A percentile compares a stretch with the other conserved stretches of the same genome.
phyloP scores from a whole-genome alignment of 2,797 vertebrate species.

The Silurus aristotelis region DNA sequence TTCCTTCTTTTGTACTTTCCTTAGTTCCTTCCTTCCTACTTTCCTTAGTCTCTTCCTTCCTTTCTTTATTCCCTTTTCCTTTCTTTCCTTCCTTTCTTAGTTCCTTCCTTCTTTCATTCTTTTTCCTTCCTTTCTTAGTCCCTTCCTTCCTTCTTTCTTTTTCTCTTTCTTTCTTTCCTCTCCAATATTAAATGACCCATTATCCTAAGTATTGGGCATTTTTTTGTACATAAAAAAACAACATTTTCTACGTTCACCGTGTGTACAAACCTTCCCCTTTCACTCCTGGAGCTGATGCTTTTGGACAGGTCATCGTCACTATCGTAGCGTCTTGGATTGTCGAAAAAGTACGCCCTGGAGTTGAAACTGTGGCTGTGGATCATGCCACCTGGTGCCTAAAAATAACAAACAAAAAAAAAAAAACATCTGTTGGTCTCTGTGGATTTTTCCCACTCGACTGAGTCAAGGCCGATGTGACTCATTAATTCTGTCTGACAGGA shows the following conservation, averaged over 20 bases:
- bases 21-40: too few species aligned
- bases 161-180: too few species aligned
- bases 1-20: too few species aligned
- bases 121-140: too few species aligned
- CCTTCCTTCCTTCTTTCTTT: too few species aligned
- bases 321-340: constrained; percentile 93
- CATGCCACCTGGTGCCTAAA: constrained; percentile 87
- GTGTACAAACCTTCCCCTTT: constrained; percentile 77
- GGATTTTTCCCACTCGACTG: constrained; percentile 1
- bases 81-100: too few species aligned
- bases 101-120: too few species aligned
- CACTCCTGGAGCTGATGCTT: constrained; percentile 75
- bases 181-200: too few species aligned
- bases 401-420: constrained; percentile 17
- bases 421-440: constrained; percentile 8
- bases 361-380: constrained; percentile 93
- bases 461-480: neutral
- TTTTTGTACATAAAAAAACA: too few species aligned
- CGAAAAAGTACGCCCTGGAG: constrained; percentile 94
- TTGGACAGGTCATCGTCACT: constrained; percentile 93
- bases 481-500: constrained; percentile 42
- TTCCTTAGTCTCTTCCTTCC: too few species aligned
- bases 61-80: too few species aligned
- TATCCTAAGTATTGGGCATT: too few species aligned
- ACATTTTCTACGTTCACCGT: neutral